These are phyloP conservation scores for Laupala kohalensis DNA, from an alignment of 1,140 invertebrate genomes.

Conservation along the genomic window DNA sequence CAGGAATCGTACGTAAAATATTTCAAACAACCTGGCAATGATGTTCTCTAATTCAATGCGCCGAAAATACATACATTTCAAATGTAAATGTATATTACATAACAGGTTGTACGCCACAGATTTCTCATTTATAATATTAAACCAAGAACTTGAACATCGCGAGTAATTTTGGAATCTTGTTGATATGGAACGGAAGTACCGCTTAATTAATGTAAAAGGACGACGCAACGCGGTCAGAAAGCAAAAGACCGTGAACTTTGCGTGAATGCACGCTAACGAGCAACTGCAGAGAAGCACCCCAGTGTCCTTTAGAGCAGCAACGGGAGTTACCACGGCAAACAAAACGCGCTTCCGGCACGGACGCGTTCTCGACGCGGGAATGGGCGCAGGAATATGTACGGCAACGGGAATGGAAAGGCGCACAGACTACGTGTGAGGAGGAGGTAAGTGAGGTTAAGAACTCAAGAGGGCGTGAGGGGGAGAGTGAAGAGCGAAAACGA, in stretches of 20 bases:
- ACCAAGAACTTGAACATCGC: not conserved
- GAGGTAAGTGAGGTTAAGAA: no score
- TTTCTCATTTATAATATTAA: not conserved
- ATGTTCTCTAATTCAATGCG: no score
- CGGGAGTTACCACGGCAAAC: not conserved
- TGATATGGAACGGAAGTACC: not conserved
- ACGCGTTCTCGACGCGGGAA: not conserved
- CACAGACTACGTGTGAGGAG: no score
- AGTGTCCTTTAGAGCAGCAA: not conserved
- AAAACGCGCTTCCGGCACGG: not conserved
- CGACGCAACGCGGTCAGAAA: not conserved
- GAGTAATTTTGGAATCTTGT: not conserved
- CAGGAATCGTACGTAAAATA: no score
- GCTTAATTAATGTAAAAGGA: not conserved
- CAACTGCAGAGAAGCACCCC: not conserved
- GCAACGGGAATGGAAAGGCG: no score
- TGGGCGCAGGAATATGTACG: not conserved
- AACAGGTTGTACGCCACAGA: not conserved
- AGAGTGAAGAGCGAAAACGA: no score
- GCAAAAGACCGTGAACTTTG: not conserved
- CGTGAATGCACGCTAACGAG: not conserved
- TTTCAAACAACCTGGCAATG: no score
- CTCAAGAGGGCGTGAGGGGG: no score
- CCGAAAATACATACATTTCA: no score
- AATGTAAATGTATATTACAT: not conserved